Percentiles rank a stretch among this genome's conserved stretches.
phyloP scores from a whole-genome alignment of 1,140 invertebrate genomes.

The Protaetia brevitarsis region DNA sequence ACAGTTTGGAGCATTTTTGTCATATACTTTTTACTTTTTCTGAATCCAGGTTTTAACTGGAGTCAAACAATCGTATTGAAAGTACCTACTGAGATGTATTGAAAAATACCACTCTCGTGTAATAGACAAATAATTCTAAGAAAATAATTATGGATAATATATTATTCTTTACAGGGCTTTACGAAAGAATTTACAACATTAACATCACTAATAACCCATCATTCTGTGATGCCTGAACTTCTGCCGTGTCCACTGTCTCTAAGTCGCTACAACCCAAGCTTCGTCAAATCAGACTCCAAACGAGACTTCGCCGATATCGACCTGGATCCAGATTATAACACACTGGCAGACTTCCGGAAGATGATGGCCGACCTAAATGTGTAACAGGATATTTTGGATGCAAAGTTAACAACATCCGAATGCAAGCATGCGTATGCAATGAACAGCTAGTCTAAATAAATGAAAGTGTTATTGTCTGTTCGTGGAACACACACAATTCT shows the following conservation, averaged over 20 bases:
- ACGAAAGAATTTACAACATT: constrained; percentile 93
- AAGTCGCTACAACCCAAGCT: constrained; percentile 71
- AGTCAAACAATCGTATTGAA: no score
- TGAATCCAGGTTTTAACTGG: no score
- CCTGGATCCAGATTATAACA: constrained; percentile 74
- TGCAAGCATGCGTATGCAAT: not conserved
- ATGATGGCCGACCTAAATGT: constrained; percentile 80
- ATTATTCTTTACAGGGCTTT: constrained; percentile 73
- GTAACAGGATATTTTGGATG: constrained; percentile 26
- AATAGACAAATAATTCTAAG: no score
- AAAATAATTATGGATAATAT: constrained; percentile 21
- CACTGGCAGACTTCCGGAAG: constrained; percentile 74
- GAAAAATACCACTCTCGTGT: no score
- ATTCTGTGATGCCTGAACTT: constrained; percentile 93
- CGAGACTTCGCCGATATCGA: constrained; percentile 71
- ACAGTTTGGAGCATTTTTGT: no score
- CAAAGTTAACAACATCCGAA: not conserved
- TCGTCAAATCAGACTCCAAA: constrained; percentile 63
- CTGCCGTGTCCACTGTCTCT: constrained; percentile 87
- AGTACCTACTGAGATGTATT: no score
- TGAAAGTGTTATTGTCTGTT: not conserved
- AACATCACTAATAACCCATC: constrained; percentile 87
- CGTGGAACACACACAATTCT: not conserved
- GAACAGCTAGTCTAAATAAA: constrained; percentile 7
- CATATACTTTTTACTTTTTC: no score